These are phyloP conservation scores for Physocephala rufipes DNA, from an alignment of 2,888 invertebrate species.

Conservation along the genomic window DNA sequence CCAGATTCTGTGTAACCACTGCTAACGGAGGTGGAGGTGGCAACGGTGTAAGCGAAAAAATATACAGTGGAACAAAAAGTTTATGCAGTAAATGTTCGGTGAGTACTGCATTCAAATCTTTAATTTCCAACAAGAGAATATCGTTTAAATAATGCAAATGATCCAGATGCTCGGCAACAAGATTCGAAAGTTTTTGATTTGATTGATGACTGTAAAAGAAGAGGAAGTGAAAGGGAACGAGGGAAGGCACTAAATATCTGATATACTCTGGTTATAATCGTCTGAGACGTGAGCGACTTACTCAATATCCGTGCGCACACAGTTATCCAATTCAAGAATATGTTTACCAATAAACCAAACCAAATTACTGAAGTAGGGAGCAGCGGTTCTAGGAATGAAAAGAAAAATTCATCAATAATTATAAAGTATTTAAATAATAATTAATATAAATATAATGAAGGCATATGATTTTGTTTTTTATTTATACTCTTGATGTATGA, in stretches of 20 bases:
- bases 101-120: slow-evolving; percentile 90
- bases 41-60: slow-evolving; percentile 82
- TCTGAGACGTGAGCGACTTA: slow-evolving; percentile 65
- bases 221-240: slow-evolving; percentile 60
- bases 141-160: slow-evolving; percentile 98
- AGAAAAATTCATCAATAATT: too few relatives aligned
- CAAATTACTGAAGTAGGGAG: slow-evolving; percentile 97
- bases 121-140: slow-evolving; percentile 90
- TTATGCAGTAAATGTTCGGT: slow-evolving; percentile 94
- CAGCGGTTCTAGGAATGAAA: slow-evolving; percentile 77
- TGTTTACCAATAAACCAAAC: slow-evolving; percentile 99
- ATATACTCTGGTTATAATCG: background rate
- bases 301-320: slow-evolving; percentile 95
- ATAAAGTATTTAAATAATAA: too few relatives aligned
- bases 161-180: slow-evolving; percentile 97
- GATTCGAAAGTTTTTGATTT: slow-evolving; percentile 87
- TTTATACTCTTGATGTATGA: background rate
- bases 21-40: slow-evolving; percentile 68
- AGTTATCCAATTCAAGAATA: slow-evolving; percentile 92
- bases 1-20: slow-evolving; percentile 72
- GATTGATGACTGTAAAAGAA: slow-evolving; percentile 91
- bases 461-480: background rate
- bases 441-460: background rate
- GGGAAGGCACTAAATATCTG: background rate
- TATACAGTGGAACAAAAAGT: slow-evolving; percentile 90